Evolutionary conservation across 1,140 invertebrate genomes (phyloP), one percentile per base, ranked within the genome.

Genomic region (Papilio glaucus): DNA sequence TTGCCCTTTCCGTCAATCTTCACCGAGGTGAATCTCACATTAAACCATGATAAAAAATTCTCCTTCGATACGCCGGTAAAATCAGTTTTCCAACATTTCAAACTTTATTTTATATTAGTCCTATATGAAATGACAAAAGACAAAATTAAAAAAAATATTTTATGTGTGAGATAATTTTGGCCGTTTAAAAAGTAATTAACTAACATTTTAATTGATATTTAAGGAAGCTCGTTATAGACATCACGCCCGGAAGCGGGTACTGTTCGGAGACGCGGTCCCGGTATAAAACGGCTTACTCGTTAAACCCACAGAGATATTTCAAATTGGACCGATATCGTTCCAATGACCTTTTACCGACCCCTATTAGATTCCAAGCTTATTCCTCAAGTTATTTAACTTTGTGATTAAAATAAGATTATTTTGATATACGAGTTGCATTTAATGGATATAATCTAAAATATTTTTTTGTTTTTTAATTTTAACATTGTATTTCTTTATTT

Each of bases 231-330:
- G 42, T 45, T 21, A 45, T 77, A 72, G 70, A 72, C 6, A 33
- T 6, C 6, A 3, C 29, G 60, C 71, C 67, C 79, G 81, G 79
- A 83, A 77, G 75, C 61, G 38, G 67, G 39, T 61, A 53, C 71
- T 76, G 73, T 79, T 77, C 73, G 69, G 49, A 49, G 68, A 18
- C 29, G 10, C 53, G 42, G 77, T 75, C 75, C 77, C 77, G 72
- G 72, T 39, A 45, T 73, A 24, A 69, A 67, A 74, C 18, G 63
- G 10, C 29, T 42, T 37, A 37, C 74, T 82, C 77, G 79, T 83
- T 82, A 83, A 79, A 62, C 74, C 24, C 39, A 60, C 37, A 75
- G 77, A 75, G 77, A 77, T 82, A 78, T 79, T 78, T 80, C 73
- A 72, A 79, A 79, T 81, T 72, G 72, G 42, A 69, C 53, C 73